Evolutionary conservation across 2,113 vertebrate species (phyloP).

Genomic region (Eubucco bourcierii): DNA sequence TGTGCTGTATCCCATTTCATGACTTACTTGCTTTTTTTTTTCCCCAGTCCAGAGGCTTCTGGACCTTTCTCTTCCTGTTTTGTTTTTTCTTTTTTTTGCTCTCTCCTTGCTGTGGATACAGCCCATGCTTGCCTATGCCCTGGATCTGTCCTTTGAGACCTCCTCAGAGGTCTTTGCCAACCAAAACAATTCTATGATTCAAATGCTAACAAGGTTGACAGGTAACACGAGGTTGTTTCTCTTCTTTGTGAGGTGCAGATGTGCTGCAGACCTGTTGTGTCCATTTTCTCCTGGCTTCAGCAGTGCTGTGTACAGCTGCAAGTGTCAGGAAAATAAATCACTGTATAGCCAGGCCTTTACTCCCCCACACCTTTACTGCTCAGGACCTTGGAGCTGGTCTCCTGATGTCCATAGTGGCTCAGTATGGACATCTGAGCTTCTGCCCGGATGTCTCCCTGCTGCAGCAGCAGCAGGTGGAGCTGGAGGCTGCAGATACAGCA

Average conservation of each 20-base stretch:
- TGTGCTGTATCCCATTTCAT: not conserved
- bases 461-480: conserved; percentile 60
- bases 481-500: conserved; percentile 13
- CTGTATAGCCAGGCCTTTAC: not conserved
- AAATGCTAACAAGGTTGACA: not conserved
- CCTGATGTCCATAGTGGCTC: not conserved
- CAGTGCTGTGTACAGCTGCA: not conserved
- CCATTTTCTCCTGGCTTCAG: not conserved
- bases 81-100: not conserved
- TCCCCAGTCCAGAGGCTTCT: not conserved
- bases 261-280: not conserved
- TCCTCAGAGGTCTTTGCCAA: too few species aligned
- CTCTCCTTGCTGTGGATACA: not conserved
- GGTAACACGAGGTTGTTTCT: not conserved
- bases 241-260: not conserved
- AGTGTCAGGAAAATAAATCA: not conserved
- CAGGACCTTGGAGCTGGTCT: not conserved
- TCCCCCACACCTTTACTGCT: not conserved
- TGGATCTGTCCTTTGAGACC: not conserved
- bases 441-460: not conserved
- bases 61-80: not conserved
- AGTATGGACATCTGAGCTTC: not conserved
- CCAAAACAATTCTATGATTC: too few species aligned
- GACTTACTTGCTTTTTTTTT: not conserved
- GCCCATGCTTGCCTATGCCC: not conserved